phyloP scores from a whole-genome alignment of 2,113 vertebrate genomes.

The Trogon melanurus region DNA sequence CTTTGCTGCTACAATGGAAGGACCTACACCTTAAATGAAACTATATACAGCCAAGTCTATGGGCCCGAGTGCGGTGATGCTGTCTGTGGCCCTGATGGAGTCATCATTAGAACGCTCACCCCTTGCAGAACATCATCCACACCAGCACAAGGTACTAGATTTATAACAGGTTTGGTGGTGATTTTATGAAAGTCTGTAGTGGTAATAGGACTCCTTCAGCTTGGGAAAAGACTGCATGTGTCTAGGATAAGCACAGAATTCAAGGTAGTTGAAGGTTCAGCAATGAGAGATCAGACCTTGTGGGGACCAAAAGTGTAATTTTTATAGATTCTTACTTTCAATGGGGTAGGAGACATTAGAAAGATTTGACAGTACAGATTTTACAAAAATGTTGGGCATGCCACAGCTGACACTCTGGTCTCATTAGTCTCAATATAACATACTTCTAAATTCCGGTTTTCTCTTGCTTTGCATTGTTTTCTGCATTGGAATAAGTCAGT shows the following conservation, averaged over 20 bases:
- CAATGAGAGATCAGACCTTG: not conserved
- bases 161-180: not conserved
- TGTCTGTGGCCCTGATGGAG: slow-evolving; percentile 72
- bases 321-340: not conserved
- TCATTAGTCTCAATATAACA: not conserved
- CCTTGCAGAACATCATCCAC: not conserved
- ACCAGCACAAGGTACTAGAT: slow-evolving; percentile 36
- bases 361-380: not conserved
- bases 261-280: not conserved
- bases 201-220: not conserved
- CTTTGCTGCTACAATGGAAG: slow-evolving; percentile 78
- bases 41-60: slow-evolving; percentile 74
- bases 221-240: not conserved
- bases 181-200: not conserved
- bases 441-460: not conserved
- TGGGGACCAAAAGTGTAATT: not conserved
- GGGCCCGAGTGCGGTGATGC: slow-evolving; percentile 75
- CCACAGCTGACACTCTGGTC: not conserved
- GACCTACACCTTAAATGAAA: slow-evolving; percentile 74
- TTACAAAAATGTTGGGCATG: not conserved
- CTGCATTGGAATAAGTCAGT: not conserved
- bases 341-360: not conserved
- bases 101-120: slow-evolving; percentile 27
- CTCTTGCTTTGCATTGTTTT: not conserved
- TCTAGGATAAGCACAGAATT: not conserved